Evolutionary conservation across 53 echinoderm and acorn worm genomes (phyloP), one percentile per base, ranked within the genome.

Genomic region (Holothuria scabra): DNA sequence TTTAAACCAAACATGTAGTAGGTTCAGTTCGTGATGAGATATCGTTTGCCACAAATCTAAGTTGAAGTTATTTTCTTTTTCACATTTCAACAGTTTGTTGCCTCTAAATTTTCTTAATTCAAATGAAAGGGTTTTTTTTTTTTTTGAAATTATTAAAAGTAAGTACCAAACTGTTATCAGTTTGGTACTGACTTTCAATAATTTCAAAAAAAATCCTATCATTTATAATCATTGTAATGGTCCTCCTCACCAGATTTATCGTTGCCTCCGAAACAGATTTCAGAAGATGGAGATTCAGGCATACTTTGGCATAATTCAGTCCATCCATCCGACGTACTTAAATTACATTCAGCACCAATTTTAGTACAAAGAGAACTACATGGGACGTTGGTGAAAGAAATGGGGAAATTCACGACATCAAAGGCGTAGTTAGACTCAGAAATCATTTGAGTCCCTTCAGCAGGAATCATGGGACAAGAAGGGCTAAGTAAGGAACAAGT

Each of bases 391-490:
- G 58, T 57, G 9, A 21, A 16, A 33, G 23, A n/a, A 12, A 3
- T 31, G 21, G 58, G 57, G 21, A 78, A 26, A 58, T 59, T 78
- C 1, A 32, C 59, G 25, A 57, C 48, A 58, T 78, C 78, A 20
- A 78, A 78, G 20, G 58, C 78, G 78, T 78, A 78, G 78, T 78
- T 57, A 4, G 28, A 19, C 20, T 78, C 78, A 10, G 10, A 5
- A 8, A 56, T 46, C 10, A 16, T 78, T 21, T 18, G 57, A 20
- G 16, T 26, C 8, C 28, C 57, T 20, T 16, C 23, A 19, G 26
- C 10, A 24, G 52, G 25, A 58, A 21, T 26, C 18, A 4, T 12
- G 14, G 25, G 31, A 31, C 78, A 78, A 31, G 78, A 32, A 28
- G 78, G 78, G 32, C 28, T 26, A 7, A 56, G 28, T 12, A 78